A percentile compares a stretch with the other conserved stretches of the same genome.
Conservation (phyloP, 2,113 vertebrate genomes). For the Oxyruncus cristatus region DNA sequence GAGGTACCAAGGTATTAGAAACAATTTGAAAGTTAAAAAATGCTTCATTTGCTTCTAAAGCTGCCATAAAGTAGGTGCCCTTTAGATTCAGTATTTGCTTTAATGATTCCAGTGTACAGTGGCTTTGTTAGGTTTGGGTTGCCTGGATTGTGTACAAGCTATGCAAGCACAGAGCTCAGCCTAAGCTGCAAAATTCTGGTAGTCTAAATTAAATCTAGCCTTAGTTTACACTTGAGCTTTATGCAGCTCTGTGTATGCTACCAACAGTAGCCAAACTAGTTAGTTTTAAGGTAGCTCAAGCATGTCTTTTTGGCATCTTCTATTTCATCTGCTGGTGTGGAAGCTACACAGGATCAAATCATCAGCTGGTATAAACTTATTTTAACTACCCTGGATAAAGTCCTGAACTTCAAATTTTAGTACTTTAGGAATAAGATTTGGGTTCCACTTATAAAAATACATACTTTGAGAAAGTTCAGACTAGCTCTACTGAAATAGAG, state of each 20-base stretch:
- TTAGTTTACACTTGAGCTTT: not conserved
- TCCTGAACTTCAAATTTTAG: not conserved
- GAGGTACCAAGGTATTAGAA: not conserved
- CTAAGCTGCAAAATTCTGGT: not conserved
- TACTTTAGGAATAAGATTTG: not conserved
- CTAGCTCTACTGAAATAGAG: not conserved
- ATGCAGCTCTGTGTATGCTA: not conserved
- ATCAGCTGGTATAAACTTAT: not conserved
- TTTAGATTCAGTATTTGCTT: not conserved
- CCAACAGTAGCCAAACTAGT: not conserved
- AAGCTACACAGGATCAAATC: not conserved
- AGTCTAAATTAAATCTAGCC: not conserved
- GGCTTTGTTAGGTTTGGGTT: not conserved
- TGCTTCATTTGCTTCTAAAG: constrained; percentile 1
- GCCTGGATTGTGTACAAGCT: not conserved
- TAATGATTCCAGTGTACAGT: not conserved
- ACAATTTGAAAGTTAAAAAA: not conserved
- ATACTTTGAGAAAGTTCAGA: not conserved
- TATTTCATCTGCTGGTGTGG: not conserved
- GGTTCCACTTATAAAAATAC: not conserved
- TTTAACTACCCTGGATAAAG: not conserved
- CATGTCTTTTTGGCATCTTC: not conserved
- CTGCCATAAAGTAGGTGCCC: not conserved
- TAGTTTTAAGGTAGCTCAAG: not conserved
- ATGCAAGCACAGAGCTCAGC: not conserved